A percentile compares a stretch with the other conserved stretches of the same genome.
These are phyloP conservation scores for Hippocampus comes DNA, from an alignment of 2,113 vertebrate genomes.

Conservation along the genomic window DNA sequence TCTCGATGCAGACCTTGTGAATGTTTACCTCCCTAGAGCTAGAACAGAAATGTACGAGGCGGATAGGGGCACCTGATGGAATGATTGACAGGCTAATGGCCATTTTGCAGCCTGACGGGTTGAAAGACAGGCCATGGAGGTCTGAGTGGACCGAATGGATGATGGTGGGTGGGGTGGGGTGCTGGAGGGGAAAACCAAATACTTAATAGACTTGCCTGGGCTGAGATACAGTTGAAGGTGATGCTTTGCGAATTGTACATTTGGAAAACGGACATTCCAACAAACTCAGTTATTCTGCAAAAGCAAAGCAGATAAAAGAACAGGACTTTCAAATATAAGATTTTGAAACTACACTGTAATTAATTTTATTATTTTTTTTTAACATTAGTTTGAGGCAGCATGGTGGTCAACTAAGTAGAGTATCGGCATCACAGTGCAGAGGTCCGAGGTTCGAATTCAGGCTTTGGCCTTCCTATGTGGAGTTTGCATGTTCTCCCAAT, in stretches of 20 bases:
- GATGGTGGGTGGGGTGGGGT: neutral
- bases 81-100: slow-evolving; percentile 57
- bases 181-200: neutral
- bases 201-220: slow-evolving; percentile 19
- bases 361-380: too few species aligned
- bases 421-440: too few species aligned
- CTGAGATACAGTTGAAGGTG: slow-evolving; percentile 25
- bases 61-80: slow-evolving; percentile 17
- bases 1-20: slow-evolving; percentile 48
- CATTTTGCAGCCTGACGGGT: slow-evolving; percentile 32
- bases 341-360: too few species aligned
- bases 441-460: too few species aligned
- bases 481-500: too few species aligned
- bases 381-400: too few species aligned
- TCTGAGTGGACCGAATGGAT: slow-evolving; percentile 25
- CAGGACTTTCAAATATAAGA: too few species aligned
- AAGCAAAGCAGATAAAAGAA: slow-evolving; percentile 2
- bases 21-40: slow-evolving; percentile 50
- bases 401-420: too few species aligned
- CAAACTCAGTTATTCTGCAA: slow-evolving; percentile 43
- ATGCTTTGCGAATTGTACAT: slow-evolving; percentile 45
- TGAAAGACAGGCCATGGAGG: slow-evolving; percentile 28
- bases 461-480: too few species aligned
- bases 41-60: slow-evolving; percentile 38
- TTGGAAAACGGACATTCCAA: slow-evolving; percentile 22